Percentiles rank a stretch among this genome's conserved stretches.
These are phyloP conservation scores for Rhabdophis nuchalis DNA, from an alignment of 2,797 vertebrate species.

Conservation along the genomic window DNA sequence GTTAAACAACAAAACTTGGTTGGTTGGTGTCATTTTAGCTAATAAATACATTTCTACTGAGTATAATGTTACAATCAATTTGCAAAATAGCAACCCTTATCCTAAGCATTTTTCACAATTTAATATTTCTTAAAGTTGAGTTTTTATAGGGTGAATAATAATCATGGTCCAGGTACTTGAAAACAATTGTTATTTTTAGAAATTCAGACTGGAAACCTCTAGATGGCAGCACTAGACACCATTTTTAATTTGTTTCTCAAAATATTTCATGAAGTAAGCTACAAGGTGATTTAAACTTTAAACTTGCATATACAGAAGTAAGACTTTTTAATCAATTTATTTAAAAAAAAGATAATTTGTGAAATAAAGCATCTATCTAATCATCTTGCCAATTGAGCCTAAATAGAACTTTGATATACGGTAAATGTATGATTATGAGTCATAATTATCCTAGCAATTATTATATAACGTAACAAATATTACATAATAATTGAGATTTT, in stretches of 20 bases:
- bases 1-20: neutral
- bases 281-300: constrained; percentile 43
- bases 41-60: neutral
- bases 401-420: neutral
- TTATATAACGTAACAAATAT: neutral
- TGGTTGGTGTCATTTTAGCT: neutral
- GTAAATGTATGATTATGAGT: neutral
- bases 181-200: constrained; percentile 24
- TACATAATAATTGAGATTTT: neutral
- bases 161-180: neutral
- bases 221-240: constrained; percentile 75
- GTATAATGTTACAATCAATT: neutral
- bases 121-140: neutral
- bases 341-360: neutral
- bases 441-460: neutral
- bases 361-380: neutral
- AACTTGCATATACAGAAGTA: constrained; percentile 7
- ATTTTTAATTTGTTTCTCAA: constrained; percentile 45
- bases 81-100: neutral
- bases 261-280: constrained; percentile 24
- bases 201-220: constrained; percentile 57
- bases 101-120: neutral
- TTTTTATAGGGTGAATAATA: neutral
- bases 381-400: neutral
- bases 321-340: neutral